phyloP scores from a whole-genome alignment of 2,113 vertebrate species.

The Toxotes chatareus region DNA sequence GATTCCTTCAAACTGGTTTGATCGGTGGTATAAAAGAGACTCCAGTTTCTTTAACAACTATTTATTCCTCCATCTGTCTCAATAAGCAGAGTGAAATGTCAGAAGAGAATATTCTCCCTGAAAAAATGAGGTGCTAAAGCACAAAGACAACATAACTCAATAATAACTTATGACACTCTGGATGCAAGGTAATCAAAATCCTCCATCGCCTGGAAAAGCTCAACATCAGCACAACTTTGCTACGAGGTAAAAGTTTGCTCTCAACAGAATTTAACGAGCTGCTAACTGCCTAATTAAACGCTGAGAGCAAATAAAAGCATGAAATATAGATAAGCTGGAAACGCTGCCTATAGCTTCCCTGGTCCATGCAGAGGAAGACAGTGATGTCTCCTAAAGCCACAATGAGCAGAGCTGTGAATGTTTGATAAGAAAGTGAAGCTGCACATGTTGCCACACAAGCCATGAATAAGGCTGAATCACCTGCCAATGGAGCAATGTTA shows the following conservation, averaged over 20 bases:
- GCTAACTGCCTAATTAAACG: slow-evolving; percentile 90
- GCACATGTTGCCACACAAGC: slow-evolving; percentile 52
- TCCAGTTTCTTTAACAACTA: slow-evolving; percentile 30
- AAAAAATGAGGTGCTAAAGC: slow-evolving; percentile 48
- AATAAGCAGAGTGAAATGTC: slow-evolving; percentile 39
- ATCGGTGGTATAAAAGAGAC: not conserved
- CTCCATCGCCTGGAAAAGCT: slow-evolving; percentile 79
- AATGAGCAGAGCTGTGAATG: slow-evolving; percentile 69
- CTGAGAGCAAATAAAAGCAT: slow-evolving; percentile 90
- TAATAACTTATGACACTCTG: slow-evolving; percentile 54
- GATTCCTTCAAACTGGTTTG: not conserved
- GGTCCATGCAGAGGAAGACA: slow-evolving; percentile 43
- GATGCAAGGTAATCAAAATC: slow-evolving; percentile 75
- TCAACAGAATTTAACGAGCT: slow-evolving; percentile 86
- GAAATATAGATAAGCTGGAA: slow-evolving; percentile 94
- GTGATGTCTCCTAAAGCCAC: slow-evolving; percentile 68
- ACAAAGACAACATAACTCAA: slow-evolving; percentile 56
- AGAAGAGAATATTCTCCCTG: slow-evolving; percentile 36
- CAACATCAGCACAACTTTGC: slow-evolving; percentile 80
- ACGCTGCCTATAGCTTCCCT: slow-evolving; percentile 49
- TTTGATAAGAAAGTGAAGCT: slow-evolving; percentile 69
- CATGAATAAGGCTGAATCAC: slow-evolving; percentile 44
- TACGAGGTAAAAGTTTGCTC: slow-evolving; percentile 80
- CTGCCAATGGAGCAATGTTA: slow-evolving; percentile 47
- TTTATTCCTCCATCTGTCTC: slow-evolving; percentile 62